Base-by-base conservation (phyloP, 2,888 invertebrate species). In the Agrochola macilenta region DNA sequence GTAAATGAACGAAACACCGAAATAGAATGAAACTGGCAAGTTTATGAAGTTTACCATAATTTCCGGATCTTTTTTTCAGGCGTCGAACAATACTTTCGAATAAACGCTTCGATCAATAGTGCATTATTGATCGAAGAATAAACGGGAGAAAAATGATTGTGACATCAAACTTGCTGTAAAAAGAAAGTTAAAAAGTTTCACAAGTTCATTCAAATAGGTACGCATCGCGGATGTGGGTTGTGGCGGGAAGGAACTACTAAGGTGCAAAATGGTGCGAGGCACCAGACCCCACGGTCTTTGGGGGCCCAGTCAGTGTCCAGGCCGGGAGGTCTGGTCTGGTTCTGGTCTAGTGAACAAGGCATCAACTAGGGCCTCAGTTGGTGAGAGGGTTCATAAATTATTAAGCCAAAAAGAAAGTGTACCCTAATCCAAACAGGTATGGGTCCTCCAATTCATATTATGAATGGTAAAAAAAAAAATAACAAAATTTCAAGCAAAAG, bases 51-150 rank as follows among this genome's bases (percentile, higher is more conserved):
- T 76, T 77, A 88, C 79, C 83, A 71, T 78, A 60, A 26, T 83
- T 87, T 78, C 87, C 87, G 85, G 85, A 82, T 78, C 30, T 88
- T 20, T 83, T 83, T 84, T 83, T 83, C 61, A 72, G 52, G n/a
- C 70, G 52, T 69, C 82, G 69, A 74, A 60, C 7, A 5, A 84
- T 23, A n/a, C 66, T 87, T 71, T 84, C 76, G 35, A 63, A 76
- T n/a, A 78, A 12, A 39, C 64, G 83, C n/a, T n/a, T n/a, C n/a
- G n/a, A n/a, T n/a, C n/a, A n/a, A n/a, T n/a, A n/a, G n/a, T n/a
- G n/a, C n/a, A n/a, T n/a, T n/a, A n/a, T n/a, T n/a, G n/a, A n/a
- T n/a, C n/a, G n/a, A n/a, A n/a, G n/a, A n/a, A n/a, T n/a, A n/a
- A n/a, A n/a, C n/a, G n/a, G n/a, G n/a, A n/a, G n/a, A n/a, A n/a